Conservation (phyloP, 2,888 invertebrate species). For the Ferrisia virgata region DNA sequence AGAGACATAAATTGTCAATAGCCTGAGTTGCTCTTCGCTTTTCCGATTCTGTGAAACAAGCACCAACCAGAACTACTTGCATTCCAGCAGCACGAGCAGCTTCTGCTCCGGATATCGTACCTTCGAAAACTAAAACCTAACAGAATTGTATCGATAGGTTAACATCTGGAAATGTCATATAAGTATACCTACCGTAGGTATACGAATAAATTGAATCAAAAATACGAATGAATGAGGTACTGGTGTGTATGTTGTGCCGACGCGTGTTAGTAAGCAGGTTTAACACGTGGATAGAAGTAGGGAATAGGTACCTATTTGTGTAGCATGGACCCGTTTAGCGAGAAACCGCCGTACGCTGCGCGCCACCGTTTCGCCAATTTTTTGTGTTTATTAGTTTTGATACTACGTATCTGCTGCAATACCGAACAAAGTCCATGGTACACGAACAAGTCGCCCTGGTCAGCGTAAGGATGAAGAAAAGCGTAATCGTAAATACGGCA, state of each 20-base stretch:
- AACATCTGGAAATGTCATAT: neutral
- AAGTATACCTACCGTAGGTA: neutral
- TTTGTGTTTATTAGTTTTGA: neutral
- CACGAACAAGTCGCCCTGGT: neutral
- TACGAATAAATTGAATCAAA: too few species aligned
- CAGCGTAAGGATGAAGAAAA: neutral
- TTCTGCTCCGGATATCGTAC: neutral
- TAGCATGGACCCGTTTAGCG: neutral
- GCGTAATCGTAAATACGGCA: neutral
- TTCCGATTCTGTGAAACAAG: neutral
- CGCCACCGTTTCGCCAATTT: too few species aligned
- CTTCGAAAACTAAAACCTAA: constrained; percentile 20
- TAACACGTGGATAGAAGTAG: neutral
- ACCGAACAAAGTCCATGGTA: neutral
- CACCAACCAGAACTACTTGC: neutral
- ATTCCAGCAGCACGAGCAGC: constrained; percentile 13
- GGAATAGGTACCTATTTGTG: neutral
- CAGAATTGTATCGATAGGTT: too few species aligned
- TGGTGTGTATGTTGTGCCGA: too few species aligned
- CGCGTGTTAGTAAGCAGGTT: neutral
- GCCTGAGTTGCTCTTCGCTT: neutral
- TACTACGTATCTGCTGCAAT: too few species aligned
- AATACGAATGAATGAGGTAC: too few species aligned
- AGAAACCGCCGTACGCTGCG: neutral
- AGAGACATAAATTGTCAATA: neutral